These are phyloP conservation scores for Tipula unca DNA, from an alignment of 2,888 invertebrate genomes.

Conservation along the genomic window DNA sequence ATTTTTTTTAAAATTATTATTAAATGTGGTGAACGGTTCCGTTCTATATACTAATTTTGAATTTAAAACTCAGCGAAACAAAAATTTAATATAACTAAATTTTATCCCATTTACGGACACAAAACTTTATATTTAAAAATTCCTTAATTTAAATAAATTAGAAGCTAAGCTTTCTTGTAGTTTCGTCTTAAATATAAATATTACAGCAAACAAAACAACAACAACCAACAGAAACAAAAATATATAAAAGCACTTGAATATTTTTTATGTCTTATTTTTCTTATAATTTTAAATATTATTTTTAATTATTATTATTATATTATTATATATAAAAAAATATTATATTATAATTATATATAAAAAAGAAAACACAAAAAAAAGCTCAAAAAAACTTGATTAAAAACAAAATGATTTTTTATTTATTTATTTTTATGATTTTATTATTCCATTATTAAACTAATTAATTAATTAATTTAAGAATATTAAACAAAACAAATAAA, in stretches of 20 bases:
- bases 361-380: neutral
- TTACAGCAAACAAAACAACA: neutral
- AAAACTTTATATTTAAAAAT: neutral
- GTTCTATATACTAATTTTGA: neutral
- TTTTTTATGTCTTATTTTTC: constrained; percentile 14
- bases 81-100: neutral
- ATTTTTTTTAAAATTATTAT: neutral
- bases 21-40: neutral
- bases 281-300: neutral
- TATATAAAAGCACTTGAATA: neutral
- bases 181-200: neutral
- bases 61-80: neutral
- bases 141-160: neutral
- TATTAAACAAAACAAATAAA: neutral
- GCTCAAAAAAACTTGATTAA: neutral
- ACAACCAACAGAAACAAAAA: neutral
- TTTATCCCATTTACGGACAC: neutral
- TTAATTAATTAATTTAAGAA: neutral
- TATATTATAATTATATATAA: neutral
- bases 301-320: constrained; percentile 1
- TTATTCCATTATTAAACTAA: neutral
- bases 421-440: neutral
- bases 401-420: constrained; percentile 2
- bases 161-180: constrained; percentile 8
- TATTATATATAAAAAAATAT: neutral